Conservation (phyloP, 64 coral and sea anemone species). For the Dendronephthya gigantea region DNA sequence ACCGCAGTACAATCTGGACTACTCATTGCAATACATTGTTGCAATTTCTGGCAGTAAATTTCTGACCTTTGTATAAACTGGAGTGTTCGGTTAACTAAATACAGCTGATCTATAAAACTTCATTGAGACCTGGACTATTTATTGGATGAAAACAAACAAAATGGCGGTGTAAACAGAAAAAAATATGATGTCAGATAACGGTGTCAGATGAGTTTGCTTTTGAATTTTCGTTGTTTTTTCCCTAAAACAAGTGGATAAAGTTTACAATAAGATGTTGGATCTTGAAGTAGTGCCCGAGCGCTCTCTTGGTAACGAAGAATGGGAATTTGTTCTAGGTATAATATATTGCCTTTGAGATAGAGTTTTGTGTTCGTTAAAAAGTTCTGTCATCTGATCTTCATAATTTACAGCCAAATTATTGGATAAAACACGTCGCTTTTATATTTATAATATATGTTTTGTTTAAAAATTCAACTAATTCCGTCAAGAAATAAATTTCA, state of each 20-base stretch:
- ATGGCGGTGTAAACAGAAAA: neutral
- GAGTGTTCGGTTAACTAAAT: too few relatives aligned
- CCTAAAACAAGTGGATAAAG: neutral
- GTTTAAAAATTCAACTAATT: neutral
- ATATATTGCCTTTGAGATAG: neutral
- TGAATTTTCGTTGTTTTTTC: neutral
- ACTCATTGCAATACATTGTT: too few relatives aligned
- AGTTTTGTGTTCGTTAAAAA: neutral
- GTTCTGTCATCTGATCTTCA: neutral
- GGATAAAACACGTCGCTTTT: neutral
- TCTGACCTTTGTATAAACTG: too few relatives aligned
- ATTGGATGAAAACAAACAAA: slow-evolving; percentile 1
- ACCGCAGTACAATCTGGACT: too few relatives aligned
- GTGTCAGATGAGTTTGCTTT: neutral
- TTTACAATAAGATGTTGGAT: slow-evolving; percentile 53
- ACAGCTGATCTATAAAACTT: too few relatives aligned
- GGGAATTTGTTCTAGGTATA: slow-evolving; percentile 96
- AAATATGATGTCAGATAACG: neutral
- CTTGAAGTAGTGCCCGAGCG: slow-evolving; percentile 92
- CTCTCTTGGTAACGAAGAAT: slow-evolving; percentile 94
- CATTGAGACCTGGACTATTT: too few relatives aligned
- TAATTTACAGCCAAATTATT: neutral
- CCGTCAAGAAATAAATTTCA: neutral
- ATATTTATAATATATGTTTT: neutral
- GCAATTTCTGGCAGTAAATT: too few relatives aligned